Percentiles rank a stretch among this genome's conserved stretches.
phyloP scores from a whole-genome alignment of 2,797 vertebrate species.

The Smutsia temminckii region DNA sequence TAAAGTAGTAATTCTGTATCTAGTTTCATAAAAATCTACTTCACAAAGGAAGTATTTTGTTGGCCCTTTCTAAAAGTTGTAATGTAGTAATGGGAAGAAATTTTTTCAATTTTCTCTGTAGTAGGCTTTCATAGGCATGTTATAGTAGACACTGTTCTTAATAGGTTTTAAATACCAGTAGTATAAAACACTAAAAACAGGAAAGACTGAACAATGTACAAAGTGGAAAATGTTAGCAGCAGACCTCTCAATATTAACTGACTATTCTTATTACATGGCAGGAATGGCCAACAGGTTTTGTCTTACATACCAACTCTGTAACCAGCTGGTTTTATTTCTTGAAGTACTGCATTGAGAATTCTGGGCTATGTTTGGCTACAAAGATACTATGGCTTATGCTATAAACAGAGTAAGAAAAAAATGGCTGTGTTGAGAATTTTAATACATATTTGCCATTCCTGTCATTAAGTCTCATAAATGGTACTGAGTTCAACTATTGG shows the following conservation, averaged over 20 bases:
- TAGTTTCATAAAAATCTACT: background rate
- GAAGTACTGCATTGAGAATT: constrained; percentile 1
- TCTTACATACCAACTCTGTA: background rate
- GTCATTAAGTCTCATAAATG: background rate
- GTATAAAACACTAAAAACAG: background rate
- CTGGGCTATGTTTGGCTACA: background rate
- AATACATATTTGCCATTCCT: background rate
- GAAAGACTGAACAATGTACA: background rate
- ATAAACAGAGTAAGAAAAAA: background rate
- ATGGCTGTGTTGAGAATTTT: background rate
- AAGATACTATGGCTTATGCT: background rate
- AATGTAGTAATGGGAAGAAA: background rate
- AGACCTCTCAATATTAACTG: constrained; percentile 3
- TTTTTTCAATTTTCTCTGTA: background rate
- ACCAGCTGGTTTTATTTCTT: background rate
- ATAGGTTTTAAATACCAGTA: background rate
- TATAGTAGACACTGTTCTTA: background rate
- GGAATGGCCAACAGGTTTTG: background rate
- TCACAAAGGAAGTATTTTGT: background rate
- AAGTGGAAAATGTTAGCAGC: background rate
- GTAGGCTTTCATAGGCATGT: background rate
- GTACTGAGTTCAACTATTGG: background rate
- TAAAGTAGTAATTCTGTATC: background rate
- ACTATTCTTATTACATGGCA: background rate
- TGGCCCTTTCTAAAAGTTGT: background rate